Evolutionary conservation across 2,888 invertebrate genomes (phyloP).

Genomic region (Allophyes oxyacanthae): DNA sequence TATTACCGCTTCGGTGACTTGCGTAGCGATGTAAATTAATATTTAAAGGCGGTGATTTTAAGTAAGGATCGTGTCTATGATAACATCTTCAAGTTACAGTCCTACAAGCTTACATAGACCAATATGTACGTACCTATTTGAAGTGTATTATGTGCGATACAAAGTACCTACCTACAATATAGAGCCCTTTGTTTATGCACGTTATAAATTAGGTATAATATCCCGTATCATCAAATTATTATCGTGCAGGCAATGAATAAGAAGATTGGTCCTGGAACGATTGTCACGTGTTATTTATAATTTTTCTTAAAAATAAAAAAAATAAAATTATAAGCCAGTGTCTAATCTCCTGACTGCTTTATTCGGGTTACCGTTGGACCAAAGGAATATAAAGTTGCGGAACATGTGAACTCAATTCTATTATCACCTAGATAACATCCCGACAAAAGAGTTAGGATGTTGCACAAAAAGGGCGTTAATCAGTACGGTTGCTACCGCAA

Average conservation of each 20-base stretch:
- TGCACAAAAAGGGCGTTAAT: conserved; percentile 79
- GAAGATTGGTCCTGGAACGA: no score
- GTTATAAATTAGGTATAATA: no score
- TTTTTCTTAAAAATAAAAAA: no score
- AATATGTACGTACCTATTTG: no score
- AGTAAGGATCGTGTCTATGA: conserved; percentile 7
- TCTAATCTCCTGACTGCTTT: conserved; percentile 24
- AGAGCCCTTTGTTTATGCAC: no score
- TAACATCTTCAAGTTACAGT: conserved; percentile 21
- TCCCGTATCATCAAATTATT: no score
- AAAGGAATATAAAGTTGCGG: conserved; percentile 37
- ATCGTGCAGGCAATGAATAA: no score
- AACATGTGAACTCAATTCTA: conserved; percentile 47
- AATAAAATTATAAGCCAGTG: not conserved
- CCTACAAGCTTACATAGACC: no score
- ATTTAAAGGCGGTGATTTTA: conserved; percentile 30
- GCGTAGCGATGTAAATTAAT: conserved; percentile 32
- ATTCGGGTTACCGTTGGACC: conserved; percentile 19
- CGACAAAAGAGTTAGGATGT: conserved; percentile 78
- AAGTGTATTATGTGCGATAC: no score
- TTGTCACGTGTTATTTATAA: no score
- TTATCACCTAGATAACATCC: conserved; percentile 69
- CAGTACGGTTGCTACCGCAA: conserved; percentile 76
- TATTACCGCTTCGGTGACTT: conserved; percentile 25
- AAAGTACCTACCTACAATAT: no score